Percentiles rank a stretch among this genome's conserved stretches.
Conservation (phyloP, 2,888 invertebrate genomes). For the Pachymerium ferrugineum region DNA sequence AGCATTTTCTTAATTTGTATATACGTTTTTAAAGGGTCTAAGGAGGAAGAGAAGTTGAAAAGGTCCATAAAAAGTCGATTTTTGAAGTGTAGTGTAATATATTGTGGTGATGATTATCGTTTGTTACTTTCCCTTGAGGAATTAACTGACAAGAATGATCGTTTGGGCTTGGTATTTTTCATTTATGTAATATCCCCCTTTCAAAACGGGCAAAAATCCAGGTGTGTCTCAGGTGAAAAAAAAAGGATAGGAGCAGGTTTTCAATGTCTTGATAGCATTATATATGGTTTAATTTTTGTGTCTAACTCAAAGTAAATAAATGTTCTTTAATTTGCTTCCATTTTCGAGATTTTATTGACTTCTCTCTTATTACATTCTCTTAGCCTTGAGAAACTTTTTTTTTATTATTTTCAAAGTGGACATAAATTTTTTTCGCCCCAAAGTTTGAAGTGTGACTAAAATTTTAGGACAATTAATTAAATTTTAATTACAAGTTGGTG, state of each 20-base stretch:
- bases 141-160: constrained; percentile 27
- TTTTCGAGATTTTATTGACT: background rate
- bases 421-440: background rate
- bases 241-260: background rate
- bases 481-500: too few species aligned
- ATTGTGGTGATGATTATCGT: constrained; percentile 20
- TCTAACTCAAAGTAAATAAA: background rate
- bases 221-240: background rate
- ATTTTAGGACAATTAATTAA: too few species aligned
- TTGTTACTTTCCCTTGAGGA: constrained; percentile 22
- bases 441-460: background rate
- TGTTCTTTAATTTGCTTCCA: background rate
- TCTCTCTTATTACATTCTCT: background rate
- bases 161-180: constrained; percentile 27
- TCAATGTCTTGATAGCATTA: constrained; percentile 4
- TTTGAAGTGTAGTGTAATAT: constrained; percentile 25
- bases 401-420: background rate
- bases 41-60: background rate
- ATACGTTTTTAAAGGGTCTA: too few species aligned
- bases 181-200: constrained; percentile 27
- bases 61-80: background rate
- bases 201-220: constrained; percentile 16
- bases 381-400: too few species aligned
- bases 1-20: too few species aligned
- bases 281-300: background rate